Evolutionary conservation across 2,797 vertebrate species (phyloP), one percentile per base, ranked within the genome.

Genomic region (Borostomias antarcticus): DNA sequence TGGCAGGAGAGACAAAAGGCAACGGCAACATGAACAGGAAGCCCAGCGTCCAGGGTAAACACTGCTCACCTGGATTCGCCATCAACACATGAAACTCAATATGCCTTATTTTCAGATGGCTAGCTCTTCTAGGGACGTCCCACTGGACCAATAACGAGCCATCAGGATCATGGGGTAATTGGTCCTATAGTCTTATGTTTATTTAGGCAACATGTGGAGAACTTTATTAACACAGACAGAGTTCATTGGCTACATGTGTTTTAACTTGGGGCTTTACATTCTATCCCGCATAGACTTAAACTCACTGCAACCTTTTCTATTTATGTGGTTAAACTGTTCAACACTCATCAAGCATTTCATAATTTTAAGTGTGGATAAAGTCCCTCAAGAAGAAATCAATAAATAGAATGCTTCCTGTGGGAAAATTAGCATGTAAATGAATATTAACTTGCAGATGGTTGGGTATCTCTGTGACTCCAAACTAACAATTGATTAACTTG

Each of bases 401-500:
- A 82, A 78, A 80, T 80, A 64, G 64, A 65, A 63, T 78, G 69
- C 74, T 85, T 80, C 85, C 75, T 84, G 79, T 88, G 79, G 77
- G 81, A 85, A 87, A 85, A 93, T 91, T 88, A 84, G 83, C 86
- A 88, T 86, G 78, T 86, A 90, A 91, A 92, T 86, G 74, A 90
- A 86, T 89, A 89, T 91, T 91, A 90, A 85, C 88, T 86, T 85
- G 78, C 90, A 93, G 90, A 91, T 91, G 91, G 88, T 78, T 85
- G 78, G 75, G 76, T 89, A 86, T 82, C 48, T 63, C 71, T 66
- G 80, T 82, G 81, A 82, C 83, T 89, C 74, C 88, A 83, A 89
- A 91, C 86, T 91, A 92, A 92, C 89, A 92, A 91, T 90, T 93
- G 91, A 92, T 91, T 92, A 92, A 92, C 89, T 90, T 92, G 89